Conservation (phyloP, 1,140 invertebrate species). For the Cydia fagiglandana region DNA sequence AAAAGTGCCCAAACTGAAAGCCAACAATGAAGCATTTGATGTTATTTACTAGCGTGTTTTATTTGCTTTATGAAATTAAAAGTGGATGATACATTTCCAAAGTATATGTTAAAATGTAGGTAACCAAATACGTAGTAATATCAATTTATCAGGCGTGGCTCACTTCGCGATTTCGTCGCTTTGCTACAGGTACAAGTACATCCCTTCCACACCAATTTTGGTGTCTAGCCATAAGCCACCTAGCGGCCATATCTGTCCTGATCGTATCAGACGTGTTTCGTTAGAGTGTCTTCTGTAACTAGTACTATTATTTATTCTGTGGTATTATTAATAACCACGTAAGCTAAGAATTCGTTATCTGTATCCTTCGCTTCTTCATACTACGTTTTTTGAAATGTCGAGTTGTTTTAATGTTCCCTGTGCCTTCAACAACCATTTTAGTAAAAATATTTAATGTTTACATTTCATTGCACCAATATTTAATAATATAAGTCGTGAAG, state of each 20-base stretch:
- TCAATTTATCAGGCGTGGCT: no score
- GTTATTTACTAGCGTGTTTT: conserved; percentile 16
- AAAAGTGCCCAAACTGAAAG: conserved; percentile 19
- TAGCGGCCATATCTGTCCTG: no score
- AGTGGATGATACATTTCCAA: conserved; percentile 12
- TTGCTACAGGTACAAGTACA: no score
- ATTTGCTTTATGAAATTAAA: conserved; percentile 18
- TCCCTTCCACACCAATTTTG: no score
- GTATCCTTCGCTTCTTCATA: background rate
- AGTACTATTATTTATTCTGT: no score
- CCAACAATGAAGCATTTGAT: conserved; percentile 26
- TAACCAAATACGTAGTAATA: conserved; percentile 5
- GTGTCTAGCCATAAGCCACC: no score
- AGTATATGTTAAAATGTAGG: background rate
- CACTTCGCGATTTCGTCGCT: no score
- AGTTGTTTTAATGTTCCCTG: background rate
- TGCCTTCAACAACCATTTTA: conserved; percentile 18
- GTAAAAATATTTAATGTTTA: conserved; percentile 32
- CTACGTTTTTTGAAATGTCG: background rate
- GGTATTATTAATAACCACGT: background rate
- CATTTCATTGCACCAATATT: conserved; percentile 30
- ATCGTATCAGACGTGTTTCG: no score
- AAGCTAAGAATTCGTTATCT: no score
- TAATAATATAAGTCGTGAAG: conserved; percentile 29
- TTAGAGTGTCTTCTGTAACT: no score